Evolutionary conservation across 2,113 vertebrate species (phyloP), one percentile per base, ranked within the genome.

Genomic region (Clarias magur): DNA sequence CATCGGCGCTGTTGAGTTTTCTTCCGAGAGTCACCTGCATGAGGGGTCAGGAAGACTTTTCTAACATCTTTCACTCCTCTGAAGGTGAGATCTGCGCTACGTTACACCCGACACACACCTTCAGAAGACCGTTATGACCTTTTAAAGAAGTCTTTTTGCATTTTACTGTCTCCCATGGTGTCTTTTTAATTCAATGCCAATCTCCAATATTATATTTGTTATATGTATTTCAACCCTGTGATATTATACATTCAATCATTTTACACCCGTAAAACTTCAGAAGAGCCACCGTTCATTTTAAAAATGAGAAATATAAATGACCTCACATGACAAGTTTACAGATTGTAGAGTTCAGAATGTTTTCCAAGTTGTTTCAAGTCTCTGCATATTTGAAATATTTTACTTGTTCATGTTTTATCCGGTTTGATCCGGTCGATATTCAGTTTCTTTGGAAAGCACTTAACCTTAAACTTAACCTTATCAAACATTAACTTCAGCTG

Each of bases 71-170:
- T 59, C 56, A 62, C 79, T 73, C 65, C 67, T n/a, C 68, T 59
- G 67, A 53, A 86, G 85, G 85, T 86, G 79, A 86, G 85, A 68
- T 57, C 19, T 15, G 23, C 53, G 38, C 72, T n/a, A 25, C 54
- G 25, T 10, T 25, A 0, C 63, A 67, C 19, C 65, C 27, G 38
- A 21, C 12, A 25, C 34, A 42, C 70, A 73, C 2, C 1, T 3
- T 30, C 54, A 80, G n/a, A 19, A 30, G 54, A 80, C 3, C 8
- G 9, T 17, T 10, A 19, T 3, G 0, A 56, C 27, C 15, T 57
- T n/a, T 57, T 17, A 19, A 59, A 10, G 3, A 76, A n/a, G 42
- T 2, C 3, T 23, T 42, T 48, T 48, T 34, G 30, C 70, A 73
- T 73, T 42, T 72, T 42, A 73, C 3, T 73, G 21, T 70, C 67